Conservation (phyloP, 2,113 vertebrate species). For the Tetraodon nigroviridis region DNA sequence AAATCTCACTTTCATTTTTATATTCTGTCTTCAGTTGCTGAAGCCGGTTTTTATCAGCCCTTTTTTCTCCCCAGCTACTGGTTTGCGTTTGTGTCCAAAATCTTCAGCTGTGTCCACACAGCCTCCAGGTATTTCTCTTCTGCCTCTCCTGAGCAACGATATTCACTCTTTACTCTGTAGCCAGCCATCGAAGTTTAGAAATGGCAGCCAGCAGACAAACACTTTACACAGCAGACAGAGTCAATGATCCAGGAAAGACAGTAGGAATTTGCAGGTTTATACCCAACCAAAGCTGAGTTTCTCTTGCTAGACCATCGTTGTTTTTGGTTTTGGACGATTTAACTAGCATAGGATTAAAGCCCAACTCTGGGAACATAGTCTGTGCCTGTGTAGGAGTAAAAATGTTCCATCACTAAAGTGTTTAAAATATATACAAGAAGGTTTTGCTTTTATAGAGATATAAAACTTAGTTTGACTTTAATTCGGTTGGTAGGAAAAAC, state of each 20-base stretch:
- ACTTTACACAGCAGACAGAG: constrained; percentile 21
- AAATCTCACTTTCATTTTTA: constrained; percentile 24
- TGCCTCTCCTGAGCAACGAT: constrained; percentile 26
- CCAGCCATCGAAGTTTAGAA: constrained; percentile 66
- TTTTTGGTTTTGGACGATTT: no score
- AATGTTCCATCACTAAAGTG: no score
- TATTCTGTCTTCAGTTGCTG: constrained; percentile 7
- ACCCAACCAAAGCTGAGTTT: background rate
- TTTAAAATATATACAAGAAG: no score
- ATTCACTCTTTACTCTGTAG: constrained; percentile 34
- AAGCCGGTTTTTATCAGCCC: constrained; percentile 13
- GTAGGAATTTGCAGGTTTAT: constrained; percentile 13
- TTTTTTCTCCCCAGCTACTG: constrained; percentile 25
- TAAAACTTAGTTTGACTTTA: no score
- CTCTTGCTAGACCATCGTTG: no score
- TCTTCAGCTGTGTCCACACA: constrained; percentile 31
- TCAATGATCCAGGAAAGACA: constrained; percentile 33
- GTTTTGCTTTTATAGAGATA: no score
- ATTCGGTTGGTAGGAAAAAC: no score
- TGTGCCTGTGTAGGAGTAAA: no score
- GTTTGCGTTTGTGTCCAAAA: constrained; percentile 10
- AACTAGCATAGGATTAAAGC: no score
- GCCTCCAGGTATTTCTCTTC: constrained; percentile 46
- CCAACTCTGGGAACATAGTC: no score
- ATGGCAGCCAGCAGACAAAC: constrained; percentile 37